A percentile compares a stretch with the other conserved stretches of the same genome.
Conservation (phyloP, 2,797 vertebrate genomes). For the Aphelocoma californica region DNA sequence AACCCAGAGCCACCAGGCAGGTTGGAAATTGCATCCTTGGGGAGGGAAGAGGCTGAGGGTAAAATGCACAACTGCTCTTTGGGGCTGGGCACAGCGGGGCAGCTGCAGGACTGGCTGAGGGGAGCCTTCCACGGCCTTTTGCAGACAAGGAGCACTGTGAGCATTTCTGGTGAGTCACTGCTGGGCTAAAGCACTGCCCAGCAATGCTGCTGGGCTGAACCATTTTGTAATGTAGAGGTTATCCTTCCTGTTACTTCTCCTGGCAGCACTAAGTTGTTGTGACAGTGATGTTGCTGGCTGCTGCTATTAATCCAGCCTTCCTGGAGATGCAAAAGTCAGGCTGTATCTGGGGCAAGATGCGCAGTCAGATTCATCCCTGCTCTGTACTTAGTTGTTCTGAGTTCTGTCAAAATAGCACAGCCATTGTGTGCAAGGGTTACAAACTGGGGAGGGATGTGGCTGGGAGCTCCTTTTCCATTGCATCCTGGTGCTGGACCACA, state of each 20-base stretch:
- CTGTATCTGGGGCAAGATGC: background rate
- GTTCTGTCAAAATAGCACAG: background rate
- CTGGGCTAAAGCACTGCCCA: background rate
- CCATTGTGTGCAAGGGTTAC: background rate
- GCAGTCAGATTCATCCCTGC: background rate
- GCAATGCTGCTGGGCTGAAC: background rate
- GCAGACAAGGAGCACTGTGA: background rate
- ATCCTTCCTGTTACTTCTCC: background rate
- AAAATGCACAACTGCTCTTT: background rate
- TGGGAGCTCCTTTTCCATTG: background rate
- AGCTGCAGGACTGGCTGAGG: background rate
- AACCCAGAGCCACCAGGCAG: background rate
- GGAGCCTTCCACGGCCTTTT: background rate
- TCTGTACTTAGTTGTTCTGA: background rate
- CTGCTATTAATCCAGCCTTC: background rate
- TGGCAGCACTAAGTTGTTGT: background rate
- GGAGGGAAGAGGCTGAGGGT: background rate
- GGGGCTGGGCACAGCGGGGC: background rate
- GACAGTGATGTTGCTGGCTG: constrained; percentile 35
- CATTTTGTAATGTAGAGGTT: background rate
- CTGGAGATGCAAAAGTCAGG: background rate
- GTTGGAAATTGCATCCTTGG: background rate
- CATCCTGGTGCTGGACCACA: background rate
- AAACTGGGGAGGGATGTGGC: background rate
- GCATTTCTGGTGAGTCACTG: constrained; percentile 39